A percentile compares a stretch with the other conserved stretches of the same genome.
phyloP scores from a whole-genome alignment of 2,888 invertebrate genomes.

The Parnassius mnemosyne region DNA sequence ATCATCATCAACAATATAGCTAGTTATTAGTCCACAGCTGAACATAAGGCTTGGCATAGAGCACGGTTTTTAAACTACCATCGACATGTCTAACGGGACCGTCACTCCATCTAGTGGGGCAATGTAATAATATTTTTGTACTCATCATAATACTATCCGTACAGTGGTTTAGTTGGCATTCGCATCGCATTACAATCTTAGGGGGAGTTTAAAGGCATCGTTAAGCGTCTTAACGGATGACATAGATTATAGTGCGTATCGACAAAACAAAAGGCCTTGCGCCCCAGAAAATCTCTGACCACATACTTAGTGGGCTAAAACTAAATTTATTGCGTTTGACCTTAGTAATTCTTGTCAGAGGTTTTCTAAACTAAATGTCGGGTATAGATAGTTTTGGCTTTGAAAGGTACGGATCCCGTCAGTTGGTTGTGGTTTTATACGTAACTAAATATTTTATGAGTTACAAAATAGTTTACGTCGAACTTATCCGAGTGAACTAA shows the following conservation, averaged over 20 bases:
- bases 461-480: constrained; percentile 62
- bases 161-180: too few species aligned
- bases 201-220: constrained; percentile 69
- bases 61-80: too few species aligned
- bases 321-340: constrained; percentile 79
- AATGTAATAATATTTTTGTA: too few species aligned
- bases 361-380: constrained; percentile 67
- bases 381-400: constrained; percentile 67
- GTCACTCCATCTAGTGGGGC: too few species aligned
- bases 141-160: too few species aligned
- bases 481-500: constrained; percentile 16
- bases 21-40: too few species aligned
- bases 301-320: constrained; percentile 75
- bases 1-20: too few species aligned
- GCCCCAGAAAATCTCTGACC: constrained; percentile 72
- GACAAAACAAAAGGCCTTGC: constrained; percentile 73
- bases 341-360: constrained; percentile 76
- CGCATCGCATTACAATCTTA: constrained; percentile 60
- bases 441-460: constrained; percentile 74
- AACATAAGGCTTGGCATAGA: too few species aligned
- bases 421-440: constrained; percentile 68
- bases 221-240: constrained; percentile 77
- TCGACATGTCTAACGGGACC: too few species aligned
- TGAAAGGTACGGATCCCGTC: constrained; percentile 62
- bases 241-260: constrained; percentile 74